Conservation (phyloP, 1,140 invertebrate genomes). For the Cydia splendana region DNA sequence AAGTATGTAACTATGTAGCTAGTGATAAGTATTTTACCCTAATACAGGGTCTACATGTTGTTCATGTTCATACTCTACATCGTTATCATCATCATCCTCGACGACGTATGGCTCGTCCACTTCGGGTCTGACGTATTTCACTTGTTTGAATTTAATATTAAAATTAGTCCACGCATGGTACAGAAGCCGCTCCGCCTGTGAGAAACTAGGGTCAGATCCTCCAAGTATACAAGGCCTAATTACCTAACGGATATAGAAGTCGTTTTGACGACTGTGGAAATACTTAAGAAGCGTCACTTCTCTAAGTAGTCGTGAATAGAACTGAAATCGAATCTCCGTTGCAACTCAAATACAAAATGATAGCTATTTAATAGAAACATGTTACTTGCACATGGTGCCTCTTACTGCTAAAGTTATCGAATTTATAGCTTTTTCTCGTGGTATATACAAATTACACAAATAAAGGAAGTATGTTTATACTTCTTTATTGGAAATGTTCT, state of each 20-base stretch:
- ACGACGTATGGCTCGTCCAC: neutral
- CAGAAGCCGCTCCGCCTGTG: neutral
- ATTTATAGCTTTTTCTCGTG: neutral
- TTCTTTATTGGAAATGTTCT: too few relatives aligned
- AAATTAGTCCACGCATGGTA: neutral
- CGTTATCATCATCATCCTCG: neutral
- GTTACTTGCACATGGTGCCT: too few relatives aligned
- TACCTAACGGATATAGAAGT: too few relatives aligned
- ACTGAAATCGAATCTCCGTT: too few relatives aligned
- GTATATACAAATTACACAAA: neutral
- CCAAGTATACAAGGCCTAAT: too few relatives aligned
- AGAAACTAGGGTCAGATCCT: neutral
- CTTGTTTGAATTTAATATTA: neutral
- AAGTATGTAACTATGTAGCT: neutral
- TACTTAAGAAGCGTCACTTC: too few relatives aligned
- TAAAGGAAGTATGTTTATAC: neutral
- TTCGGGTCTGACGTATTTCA: conserved; percentile 7
- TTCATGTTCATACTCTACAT: conserved; percentile 14
- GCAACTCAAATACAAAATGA: too few relatives aligned
- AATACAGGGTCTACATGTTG: neutral
- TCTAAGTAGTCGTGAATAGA: too few relatives aligned
- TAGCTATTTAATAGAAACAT: too few relatives aligned
- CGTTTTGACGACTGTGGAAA: too few relatives aligned
- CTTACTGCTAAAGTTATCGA: neutral
- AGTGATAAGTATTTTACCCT: neutral